These are phyloP conservation scores for Chlorocebus sabaeus DNA, from an alignment of 2,113 vertebrate species.

Conservation along the genomic window DNA sequence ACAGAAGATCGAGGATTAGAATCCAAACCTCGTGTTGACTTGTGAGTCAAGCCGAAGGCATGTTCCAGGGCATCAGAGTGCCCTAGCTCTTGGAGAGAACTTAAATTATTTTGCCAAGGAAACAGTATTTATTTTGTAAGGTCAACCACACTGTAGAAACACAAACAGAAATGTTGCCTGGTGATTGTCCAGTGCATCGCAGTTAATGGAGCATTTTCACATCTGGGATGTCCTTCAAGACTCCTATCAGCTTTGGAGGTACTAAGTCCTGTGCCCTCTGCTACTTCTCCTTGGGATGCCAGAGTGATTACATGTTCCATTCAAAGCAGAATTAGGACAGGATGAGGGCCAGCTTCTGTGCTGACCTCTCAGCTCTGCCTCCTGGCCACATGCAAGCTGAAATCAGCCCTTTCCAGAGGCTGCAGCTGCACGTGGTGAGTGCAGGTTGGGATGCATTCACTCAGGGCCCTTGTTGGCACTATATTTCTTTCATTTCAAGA, in stretches of 20 bases:
- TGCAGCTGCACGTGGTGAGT: not conserved
- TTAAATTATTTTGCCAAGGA: slow-evolving; percentile 18
- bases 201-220: not conserved
- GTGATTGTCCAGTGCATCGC: not conserved
- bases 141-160: not conserved
- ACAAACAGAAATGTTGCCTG: slow-evolving; percentile 19
- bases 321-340: not conserved
- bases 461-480: not conserved
- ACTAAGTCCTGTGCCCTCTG: not conserved
- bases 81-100: not conserved
- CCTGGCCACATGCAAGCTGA: not conserved
- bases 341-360: not conserved
- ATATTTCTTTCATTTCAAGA: slow-evolving; percentile 4
- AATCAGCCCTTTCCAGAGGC: not conserved
- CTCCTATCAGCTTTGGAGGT: not conserved
- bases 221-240: not conserved
- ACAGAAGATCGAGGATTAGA: not conserved
- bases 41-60: not conserved
- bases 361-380: not conserved
- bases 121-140: slow-evolving; percentile 42
- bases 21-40: not conserved
- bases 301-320: not conserved
- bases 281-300: not conserved
- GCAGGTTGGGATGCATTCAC: not conserved
- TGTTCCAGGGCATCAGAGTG: not conserved